Evolutionary conservation across 2,113 vertebrate species (phyloP), one percentile per base, ranked within the genome.

Genomic region (Speoplatyrhinus poulsoni): DNA sequence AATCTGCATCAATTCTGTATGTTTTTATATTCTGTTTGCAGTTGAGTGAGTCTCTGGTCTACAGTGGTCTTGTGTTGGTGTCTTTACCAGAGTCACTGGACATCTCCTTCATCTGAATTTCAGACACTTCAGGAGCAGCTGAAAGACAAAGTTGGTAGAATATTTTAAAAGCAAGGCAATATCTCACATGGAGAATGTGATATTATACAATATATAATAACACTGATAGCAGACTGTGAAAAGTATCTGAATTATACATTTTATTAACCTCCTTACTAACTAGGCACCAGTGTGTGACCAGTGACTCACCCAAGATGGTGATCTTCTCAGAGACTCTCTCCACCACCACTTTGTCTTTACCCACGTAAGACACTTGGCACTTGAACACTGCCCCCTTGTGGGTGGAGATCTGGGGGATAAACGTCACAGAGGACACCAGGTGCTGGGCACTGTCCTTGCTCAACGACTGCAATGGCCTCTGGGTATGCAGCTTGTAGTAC

Each of bases 381-480:
- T 91, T 92, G 66, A 94, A 94, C 54, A 92, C 82, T 0, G 90
- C 88, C 0, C 88, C 88, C 70, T 92, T 93, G 85, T 94, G 93
- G 63, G 90, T 0, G 1, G 89, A 82, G 54, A 94, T 89, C 67
- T 88, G 74, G 1, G 93, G 92, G 59, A 93, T 86, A 85, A 94
- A 94, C 53, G 91, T 92, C 67, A 94, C 79, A 3, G 91, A 89
- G 41, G 90, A 86, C 71, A 92, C 73, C 17, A 94, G 84, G 60
- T 92, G 92, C 58, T 91, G 89, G 46, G 36, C 65, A 48, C 48
- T 54, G 15, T 70, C 79, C 10, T 32, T 81, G 1, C 75, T 64
- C 1, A 82, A 71, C 0, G 88, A 91, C 46, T 79, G 76, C 36
- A 92, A 76, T 0, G 91, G 90, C 15, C 82, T 82, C 58, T 85